These are phyloP conservation scores for Protaetia brevitarsis DNA, from an alignment of 1,140 invertebrate genomes.

Conservation along the genomic window DNA sequence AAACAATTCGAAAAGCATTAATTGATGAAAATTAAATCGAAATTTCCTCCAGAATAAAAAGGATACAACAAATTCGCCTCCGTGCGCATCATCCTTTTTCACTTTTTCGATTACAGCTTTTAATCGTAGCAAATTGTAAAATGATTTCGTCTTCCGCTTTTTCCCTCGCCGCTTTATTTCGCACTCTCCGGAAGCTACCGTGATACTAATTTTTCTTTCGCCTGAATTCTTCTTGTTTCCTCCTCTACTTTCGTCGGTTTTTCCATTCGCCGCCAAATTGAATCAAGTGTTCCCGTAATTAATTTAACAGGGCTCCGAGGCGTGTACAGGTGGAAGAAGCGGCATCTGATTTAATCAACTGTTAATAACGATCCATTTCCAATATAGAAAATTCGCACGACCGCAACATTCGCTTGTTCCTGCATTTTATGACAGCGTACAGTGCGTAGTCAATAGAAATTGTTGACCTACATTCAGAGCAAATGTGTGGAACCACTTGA, in stretches of 20 bases:
- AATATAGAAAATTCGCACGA: not conserved
- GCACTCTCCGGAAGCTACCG: not conserved
- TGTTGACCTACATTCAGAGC: not conserved
- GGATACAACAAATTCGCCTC: not conserved
- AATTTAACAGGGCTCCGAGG: not conserved
- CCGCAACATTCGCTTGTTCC: not conserved
- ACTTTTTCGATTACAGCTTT: not conserved
- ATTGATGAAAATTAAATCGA: conserved; percentile 8
- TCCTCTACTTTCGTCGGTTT: not conserved
- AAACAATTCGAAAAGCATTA: conserved; percentile 3
- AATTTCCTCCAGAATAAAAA: not conserved
- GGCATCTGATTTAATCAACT: not conserved
- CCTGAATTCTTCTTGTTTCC: not conserved
- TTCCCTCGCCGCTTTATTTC: not conserved
- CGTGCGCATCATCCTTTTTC: not conserved
- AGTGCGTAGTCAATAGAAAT: conserved; percentile 5
- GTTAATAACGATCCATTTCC: not conserved
- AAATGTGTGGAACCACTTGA: conserved; percentile 9
- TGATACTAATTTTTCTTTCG: not conserved
- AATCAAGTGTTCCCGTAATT: not conserved
- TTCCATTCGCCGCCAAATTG: not conserved
- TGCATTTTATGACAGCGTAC: not conserved
- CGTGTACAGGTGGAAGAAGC: conserved; percentile 5
- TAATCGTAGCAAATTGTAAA: not conserved
- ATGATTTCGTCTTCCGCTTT: not conserved